Evolutionary conservation across 2,888 invertebrate genomes (phyloP).

Genomic region (Smittia sp.): DNA sequence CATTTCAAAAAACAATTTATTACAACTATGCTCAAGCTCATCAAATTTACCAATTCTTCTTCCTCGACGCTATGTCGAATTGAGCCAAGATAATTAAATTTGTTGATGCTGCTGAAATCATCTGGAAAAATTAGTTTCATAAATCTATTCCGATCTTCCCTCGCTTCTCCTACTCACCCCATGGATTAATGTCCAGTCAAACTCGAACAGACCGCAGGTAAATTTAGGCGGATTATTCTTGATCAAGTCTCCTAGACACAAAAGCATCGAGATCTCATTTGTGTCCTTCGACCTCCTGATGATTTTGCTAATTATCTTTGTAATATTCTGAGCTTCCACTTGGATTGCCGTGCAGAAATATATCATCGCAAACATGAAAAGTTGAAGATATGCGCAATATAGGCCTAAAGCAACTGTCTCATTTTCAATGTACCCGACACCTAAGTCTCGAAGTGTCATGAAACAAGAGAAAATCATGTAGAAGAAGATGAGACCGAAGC

Average conservation of each 20-base stretch:
- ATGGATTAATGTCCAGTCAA: conserved; percentile 25
- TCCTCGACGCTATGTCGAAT: conserved; percentile 11
- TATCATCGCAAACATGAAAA: background rate
- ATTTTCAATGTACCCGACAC: background rate
- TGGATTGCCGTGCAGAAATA: background rate
- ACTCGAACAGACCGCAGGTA: conserved; percentile 31
- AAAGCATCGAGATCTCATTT: background rate
- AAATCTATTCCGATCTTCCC: background rate
- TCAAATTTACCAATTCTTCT: too few species aligned
- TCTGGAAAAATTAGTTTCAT: conserved; percentile 15
- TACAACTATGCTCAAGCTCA: too few species aligned
- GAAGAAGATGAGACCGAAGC: background rate
- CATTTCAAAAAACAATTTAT: too few species aligned
- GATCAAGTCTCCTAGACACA: background rate
- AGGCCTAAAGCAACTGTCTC: background rate
- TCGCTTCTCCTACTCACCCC: background rate
- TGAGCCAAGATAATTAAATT: conserved; percentile 27
- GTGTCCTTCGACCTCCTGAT: background rate
- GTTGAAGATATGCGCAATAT: background rate
- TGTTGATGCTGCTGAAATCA: background rate
- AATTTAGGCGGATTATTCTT: conserved; percentile 4
- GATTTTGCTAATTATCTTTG: background rate
- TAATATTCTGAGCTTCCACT: background rate
- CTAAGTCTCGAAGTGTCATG: background rate
- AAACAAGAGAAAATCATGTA: background rate